phyloP scores from a whole-genome alignment of 1,140 invertebrate species.

The Ceratosolen fusciceps region DNA sequence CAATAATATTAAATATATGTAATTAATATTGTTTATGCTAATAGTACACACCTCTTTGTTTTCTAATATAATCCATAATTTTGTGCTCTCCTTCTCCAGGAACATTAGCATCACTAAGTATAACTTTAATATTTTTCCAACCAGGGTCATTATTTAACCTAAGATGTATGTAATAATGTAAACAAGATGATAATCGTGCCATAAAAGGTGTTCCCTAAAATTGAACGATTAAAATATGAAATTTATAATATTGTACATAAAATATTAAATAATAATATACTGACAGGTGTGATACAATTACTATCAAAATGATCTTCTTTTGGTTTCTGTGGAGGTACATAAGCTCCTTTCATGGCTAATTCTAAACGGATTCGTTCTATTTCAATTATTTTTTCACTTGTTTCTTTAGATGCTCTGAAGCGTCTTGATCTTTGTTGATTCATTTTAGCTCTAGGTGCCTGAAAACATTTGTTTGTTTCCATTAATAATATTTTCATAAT shows the following conservation, averaged over 20 bases:
- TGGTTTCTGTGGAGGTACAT: constrained; percentile 90
- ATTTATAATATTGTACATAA: neutral
- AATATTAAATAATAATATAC: constrained; percentile 23
- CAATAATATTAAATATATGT: neutral
- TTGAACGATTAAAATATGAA: constrained; percentile 45
- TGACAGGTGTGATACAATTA: constrained; percentile 96
- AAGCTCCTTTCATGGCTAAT: constrained; percentile 81
- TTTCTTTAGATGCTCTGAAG: constrained; percentile 97
- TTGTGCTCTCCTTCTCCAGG: constrained; percentile 99
- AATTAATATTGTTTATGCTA: constrained; percentile 1
- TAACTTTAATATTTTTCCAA: constrained; percentile 95
- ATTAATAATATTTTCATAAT: too few species aligned
- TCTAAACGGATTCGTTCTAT: constrained; percentile 85
- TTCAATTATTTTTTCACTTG: constrained; percentile 90
- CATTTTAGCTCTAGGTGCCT: constrained; percentile 98
- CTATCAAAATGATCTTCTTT: constrained; percentile 97
- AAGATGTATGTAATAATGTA: constrained; percentile 97
- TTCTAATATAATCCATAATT: constrained; percentile 99
- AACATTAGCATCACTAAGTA: constrained; percentile 98
- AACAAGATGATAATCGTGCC: constrained; percentile 92
- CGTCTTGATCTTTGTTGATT: constrained; percentile 98
- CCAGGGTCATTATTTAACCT: constrained; percentile 94
- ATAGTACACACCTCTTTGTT: constrained; percentile 85
- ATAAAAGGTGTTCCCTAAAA: constrained; percentile 95
- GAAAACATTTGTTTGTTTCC: constrained; percentile 10